Conservation (phyloP, 2,888 invertebrate species). For the Meiosimyza platycephala region DNA sequence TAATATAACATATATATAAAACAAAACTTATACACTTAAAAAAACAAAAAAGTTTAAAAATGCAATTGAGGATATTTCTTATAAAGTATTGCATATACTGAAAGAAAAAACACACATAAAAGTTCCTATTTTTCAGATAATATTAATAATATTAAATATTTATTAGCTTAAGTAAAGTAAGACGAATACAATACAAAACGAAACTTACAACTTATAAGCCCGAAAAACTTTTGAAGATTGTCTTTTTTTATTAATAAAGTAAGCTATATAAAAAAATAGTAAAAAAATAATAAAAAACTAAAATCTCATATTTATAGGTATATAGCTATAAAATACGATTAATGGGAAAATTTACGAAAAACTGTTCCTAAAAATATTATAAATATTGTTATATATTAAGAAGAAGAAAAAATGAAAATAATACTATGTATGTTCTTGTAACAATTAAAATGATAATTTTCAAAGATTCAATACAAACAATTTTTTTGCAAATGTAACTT, state of each 20-base stretch:
- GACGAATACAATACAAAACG: background rate
- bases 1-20: background rate
- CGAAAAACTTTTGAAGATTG: constrained; percentile 13
- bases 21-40: background rate
- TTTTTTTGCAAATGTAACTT: no score
- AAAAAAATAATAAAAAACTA: background rate
- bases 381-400: background rate
- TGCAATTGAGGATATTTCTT: constrained; percentile 23
- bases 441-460: no score
- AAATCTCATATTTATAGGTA: constrained; percentile 1
- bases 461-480: no score
- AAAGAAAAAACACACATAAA: constrained; percentile 21
- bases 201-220: constrained; percentile 3
- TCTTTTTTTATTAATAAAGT: background rate
- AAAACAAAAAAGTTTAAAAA: background rate
- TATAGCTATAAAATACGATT: constrained; percentile 16
- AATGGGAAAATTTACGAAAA: constrained; percentile 16
- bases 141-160: constrained; percentile 22
- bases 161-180: background rate
- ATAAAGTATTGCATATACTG: constrained; percentile 6
- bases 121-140: constrained; percentile 33
- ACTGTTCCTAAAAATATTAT: constrained; percentile 26
- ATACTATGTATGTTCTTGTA: no score
- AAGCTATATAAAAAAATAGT: constrained; percentile 1
- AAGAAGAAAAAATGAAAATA: background rate